Percentiles rank a stretch among this genome's conserved stretches.
phyloP scores from a whole-genome alignment of 2,113 vertebrate genomes.

The Meleagris gallopavo region DNA sequence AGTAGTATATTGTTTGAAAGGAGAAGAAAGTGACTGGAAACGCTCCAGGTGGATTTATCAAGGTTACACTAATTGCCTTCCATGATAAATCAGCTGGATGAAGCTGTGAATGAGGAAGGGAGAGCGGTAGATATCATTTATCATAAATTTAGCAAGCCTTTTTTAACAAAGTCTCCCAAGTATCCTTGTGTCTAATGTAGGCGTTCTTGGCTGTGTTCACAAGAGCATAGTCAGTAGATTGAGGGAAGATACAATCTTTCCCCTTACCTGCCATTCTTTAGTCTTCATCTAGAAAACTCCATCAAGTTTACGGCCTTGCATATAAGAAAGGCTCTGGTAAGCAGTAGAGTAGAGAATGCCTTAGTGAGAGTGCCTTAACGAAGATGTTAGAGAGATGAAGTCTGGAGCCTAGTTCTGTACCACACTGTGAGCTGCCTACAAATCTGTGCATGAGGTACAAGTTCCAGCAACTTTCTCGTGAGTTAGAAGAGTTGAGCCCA shows the following conservation, averaged over 20 bases:
- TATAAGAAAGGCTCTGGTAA: background rate
- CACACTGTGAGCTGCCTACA: background rate
- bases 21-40: background rate
- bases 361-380: background rate
- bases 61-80: background rate
- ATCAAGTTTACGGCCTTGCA: background rate
- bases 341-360: background rate
- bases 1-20: background rate
- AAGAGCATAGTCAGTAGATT: background rate
- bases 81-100: background rate
- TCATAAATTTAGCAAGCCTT: background rate
- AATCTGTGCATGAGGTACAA: background rate
- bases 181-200: background rate
- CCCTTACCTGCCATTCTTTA: background rate
- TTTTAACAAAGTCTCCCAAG: background rate
- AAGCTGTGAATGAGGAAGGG: background rate
- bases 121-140: background rate
- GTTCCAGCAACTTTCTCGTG: background rate
- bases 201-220: background rate
- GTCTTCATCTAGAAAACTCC: background rate
- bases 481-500: background rate
- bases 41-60: background rate
- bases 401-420: background rate
- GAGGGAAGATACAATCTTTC: background rate
- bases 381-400: background rate